Conservation (phyloP, 1,140 invertebrate genomes). For the Pristionchus pacificus region DNA sequence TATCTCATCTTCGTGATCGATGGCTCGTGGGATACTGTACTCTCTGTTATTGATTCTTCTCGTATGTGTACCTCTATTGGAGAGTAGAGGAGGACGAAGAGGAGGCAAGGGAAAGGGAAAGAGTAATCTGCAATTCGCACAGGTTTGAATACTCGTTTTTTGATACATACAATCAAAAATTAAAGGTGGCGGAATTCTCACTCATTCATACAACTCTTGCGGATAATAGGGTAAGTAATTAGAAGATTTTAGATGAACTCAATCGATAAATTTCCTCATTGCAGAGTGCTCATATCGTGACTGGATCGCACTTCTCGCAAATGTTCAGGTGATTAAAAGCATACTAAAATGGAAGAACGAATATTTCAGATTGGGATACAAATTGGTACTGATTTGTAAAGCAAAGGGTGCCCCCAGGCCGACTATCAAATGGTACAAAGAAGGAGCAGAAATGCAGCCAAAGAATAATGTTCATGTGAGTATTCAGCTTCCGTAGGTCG, state of each 20-base stretch:
- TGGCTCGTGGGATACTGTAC: background rate
- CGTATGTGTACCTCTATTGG: too few relatives aligned
- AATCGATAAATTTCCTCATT: constrained; percentile 20
- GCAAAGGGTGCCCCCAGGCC: constrained; percentile 36
- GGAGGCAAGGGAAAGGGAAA: constrained; percentile 57
- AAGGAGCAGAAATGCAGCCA: constrained; percentile 53
- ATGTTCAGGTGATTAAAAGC: constrained; percentile 31
- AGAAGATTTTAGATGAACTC: background rate
- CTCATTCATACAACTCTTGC: constrained; percentile 47
- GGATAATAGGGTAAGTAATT: constrained; percentile 53
- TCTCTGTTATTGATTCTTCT: background rate
- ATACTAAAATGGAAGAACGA: background rate
- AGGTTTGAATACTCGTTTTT: constrained; percentile 33
- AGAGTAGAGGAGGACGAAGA: constrained; percentile 49
- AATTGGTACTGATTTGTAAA: constrained; percentile 51
- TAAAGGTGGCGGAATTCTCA: constrained; percentile 48
- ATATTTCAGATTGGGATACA: constrained; percentile 45
- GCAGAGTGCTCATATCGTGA: constrained; percentile 54
- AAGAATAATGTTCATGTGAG: constrained; percentile 53
- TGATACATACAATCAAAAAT: background rate
- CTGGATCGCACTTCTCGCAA: constrained; percentile 53
- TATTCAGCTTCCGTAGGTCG: constrained; percentile 4
- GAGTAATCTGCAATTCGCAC: constrained; percentile 55
- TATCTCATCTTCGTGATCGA: background rate
- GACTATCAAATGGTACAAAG: constrained; percentile 53